Evolutionary conservation across 2,113 vertebrate species (phyloP), one percentile per base, ranked within the genome.

Genomic region (Nothoprocta pentlandii): DNA sequence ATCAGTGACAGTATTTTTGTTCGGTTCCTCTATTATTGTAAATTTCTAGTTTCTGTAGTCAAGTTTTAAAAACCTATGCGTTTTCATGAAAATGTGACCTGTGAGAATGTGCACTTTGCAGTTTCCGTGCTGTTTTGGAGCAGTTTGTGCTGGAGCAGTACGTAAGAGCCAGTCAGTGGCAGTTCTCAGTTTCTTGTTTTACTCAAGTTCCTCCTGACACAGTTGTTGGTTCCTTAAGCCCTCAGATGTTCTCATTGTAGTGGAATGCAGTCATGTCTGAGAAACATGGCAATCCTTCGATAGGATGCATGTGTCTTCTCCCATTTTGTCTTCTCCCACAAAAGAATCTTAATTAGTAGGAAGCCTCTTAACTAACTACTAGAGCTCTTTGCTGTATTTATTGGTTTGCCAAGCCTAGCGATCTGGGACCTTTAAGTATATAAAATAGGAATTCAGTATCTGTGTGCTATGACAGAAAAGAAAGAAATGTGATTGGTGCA

Each of bases 241-340:
- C 17, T 44, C 17, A 41, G 53, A 30, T 77, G 22, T 22, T 30
- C 36, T 44, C 28, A 2, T 36, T 59, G 42, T 56, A 51, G 23
- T 0, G 1, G 41, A 58, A n/a, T 1, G 4, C 34, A 62, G 41
- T 28, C 26, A 8, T 16, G 8, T 46, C n/a, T 51, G 46, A 32
- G 71, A 79, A 28, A 59, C 63, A 54, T 14, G 30, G 42, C 0
- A 1, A 13, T 58, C 22, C 41, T 87, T 61, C 25, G 44, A n/a
- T 46, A 36, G 32, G 23, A 44, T 20, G 23, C 17, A 8, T 16
- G 16, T 80, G 30, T 34, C 34, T 34, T 34, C 34, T 34, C 25
- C 9, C 42, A 14, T 80, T 80, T 20, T 79, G 7, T 87, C 13
- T 71, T 87, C n/a, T 26, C 14, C 7, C 25, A 30, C 12, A 32